Percentiles rank a stretch among this genome's conserved stretches.
phyloP scores from a whole-genome alignment of 1,140 invertebrate species.

The Temnothorax curvispinosus region DNA sequence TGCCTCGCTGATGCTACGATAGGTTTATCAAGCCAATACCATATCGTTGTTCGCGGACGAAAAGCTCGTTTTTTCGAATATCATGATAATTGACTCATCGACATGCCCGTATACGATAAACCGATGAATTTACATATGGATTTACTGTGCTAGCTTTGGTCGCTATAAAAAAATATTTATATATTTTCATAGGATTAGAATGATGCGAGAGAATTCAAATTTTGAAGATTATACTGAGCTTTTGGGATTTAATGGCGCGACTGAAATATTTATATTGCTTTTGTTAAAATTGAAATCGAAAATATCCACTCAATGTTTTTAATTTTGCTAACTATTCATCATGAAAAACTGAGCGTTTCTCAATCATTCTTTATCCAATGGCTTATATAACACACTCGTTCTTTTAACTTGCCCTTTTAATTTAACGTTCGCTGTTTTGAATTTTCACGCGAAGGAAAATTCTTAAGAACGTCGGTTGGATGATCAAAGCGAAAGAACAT shows the following conservation, averaged over 20 bases:
- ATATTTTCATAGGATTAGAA: not conserved
- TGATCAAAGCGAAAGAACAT: not conserved
- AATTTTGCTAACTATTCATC: not conserved
- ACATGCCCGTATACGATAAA: constrained; percentile 1
- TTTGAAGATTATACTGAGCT: not conserved
- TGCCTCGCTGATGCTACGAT: constrained; percentile 18
- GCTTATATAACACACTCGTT: not conserved
- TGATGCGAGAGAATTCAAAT: not conserved
- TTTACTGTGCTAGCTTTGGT: not conserved
- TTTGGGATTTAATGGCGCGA: not conserved
- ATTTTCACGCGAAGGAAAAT: not conserved
- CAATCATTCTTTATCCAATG: not conserved
- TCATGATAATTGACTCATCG: constrained; percentile 48
- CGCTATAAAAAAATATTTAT: not conserved
- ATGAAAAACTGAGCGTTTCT: not conserved
- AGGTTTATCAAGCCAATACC: constrained; percentile 49
- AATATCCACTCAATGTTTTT: not conserved
- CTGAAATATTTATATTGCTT: not conserved
- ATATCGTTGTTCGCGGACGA: constrained; percentile 25
- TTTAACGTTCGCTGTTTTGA: not conserved
- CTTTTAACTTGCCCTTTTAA: constrained; percentile 17
- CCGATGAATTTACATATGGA: constrained; percentile 15
- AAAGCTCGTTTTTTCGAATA: constrained; percentile 32
- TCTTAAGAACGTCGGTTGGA: not conserved
- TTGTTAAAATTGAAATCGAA: not conserved